Evolutionary conservation across 2,888 invertebrate genomes (phyloP), one percentile per base, ranked within the genome.

Genomic region (Drosophila helvetica): DNA sequence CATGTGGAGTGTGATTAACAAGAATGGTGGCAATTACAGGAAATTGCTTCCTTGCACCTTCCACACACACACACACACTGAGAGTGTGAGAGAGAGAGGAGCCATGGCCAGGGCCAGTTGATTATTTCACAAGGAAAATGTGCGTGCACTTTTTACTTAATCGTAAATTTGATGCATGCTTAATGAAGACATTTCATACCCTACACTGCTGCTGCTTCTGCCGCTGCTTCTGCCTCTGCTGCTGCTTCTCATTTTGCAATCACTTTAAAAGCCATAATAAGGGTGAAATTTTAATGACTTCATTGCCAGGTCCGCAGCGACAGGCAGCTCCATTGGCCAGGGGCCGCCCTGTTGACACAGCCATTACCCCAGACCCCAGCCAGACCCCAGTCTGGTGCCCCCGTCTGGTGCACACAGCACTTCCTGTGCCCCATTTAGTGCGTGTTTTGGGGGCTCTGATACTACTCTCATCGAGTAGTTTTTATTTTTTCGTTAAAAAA

Each of bases 31-130:
- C 90, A 90, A 91, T 91, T 91, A 91, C 79, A 69, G 80, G 69
- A 90, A 90, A 91, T 90, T 85, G 91, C 77, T 91, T 90, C 88
- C 90, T 91, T 91, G 89, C 88, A 91, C 89, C 90, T 90, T 66
- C 51, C 51, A 45, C 55, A 8, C n/a, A n/a, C n/a, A n/a, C n/a
- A n/a, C n/a, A n/a, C n/a, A n/a, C n/a, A n/a, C n/a, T n/a, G 30
- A 42, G 38, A 8, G 47, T 47, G 52, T 25, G 45, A 22, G 43
- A 48, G 51, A 54, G 48, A 17, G 25, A 27, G 47, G 48, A n/a
- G 42, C 30, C 25, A 25, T 25, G 18, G 33, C 33, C n/a, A 47
- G 61, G 56, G 33, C 57, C 71, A 64, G 72, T 79, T 87, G 79
- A 76, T 79, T 84, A 80, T 79, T 75, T 73, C 59, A 66, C 63